Conservation (phyloP, 2,888 invertebrate species). For the Brenthis ino region DNA sequence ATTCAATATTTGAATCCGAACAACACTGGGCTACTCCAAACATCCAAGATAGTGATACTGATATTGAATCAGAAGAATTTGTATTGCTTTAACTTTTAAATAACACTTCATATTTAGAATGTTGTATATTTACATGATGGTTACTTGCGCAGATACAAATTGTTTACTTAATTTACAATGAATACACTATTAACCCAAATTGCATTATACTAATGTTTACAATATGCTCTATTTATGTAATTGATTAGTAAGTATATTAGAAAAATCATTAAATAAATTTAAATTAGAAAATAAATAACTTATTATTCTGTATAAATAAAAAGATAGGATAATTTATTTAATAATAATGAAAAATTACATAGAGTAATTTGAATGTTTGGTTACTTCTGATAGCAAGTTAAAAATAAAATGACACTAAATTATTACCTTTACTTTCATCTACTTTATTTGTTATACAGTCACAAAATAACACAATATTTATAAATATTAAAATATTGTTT, state of each 20-base stretch:
- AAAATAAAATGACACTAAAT: conserved; percentile 7
- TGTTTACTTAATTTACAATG: conserved; percentile 5
- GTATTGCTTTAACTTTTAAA: conserved; percentile 81
- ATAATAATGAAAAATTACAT: background rate
- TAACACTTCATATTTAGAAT: conserved; percentile 18
- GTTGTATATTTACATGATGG: background rate
- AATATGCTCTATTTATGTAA: background rate
- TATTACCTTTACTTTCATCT: background rate
- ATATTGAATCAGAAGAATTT: conserved; percentile 88
- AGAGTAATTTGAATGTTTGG: background rate
- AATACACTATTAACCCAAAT: conserved; percentile 12
- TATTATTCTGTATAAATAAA: conserved; percentile 3
- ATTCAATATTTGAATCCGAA: conserved; percentile 79
- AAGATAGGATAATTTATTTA: background rate
- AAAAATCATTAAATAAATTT: background rate
- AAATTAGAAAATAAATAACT: background rate
- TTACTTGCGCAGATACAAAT: conserved; percentile 1
- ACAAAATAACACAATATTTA: conserved; percentile 5
- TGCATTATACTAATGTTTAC: background rate
- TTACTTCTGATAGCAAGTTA: no score
- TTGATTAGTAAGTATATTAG: background rate
- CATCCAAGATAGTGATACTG: conserved; percentile 83
- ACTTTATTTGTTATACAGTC: conserved; percentile 9
- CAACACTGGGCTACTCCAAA: conserved; percentile 76
- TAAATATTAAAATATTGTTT: conserved; percentile 10